Evolutionary conservation across 2,113 vertebrate genomes (phyloP), one percentile per base, ranked within the genome.

Genomic region (Leptobrachium leishanense): DNA sequence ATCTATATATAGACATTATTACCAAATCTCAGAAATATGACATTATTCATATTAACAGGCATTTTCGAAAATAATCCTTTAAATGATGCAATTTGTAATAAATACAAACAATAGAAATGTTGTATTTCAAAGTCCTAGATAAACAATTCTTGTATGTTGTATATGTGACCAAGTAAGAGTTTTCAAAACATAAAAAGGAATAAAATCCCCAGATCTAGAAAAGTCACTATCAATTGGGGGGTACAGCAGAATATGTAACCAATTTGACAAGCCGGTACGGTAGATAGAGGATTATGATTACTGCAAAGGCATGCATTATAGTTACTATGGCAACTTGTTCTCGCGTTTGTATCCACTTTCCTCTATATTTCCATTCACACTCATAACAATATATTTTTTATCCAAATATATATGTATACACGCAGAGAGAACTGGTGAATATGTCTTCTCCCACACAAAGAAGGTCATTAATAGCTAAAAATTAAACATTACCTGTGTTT

Each of bases 251-350:
- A 76, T 43, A 75, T 65, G 64, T 46, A 67, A 66, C 63, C 74
- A 67, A 39, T 67, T 6, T 76, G 54, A 77, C 66, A 77, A 77
- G n/a, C 55, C 71, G 66, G 76, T 78, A 78, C 43, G 43, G 66
- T 15, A 50, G 57, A 64, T 43, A 75, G 42, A 79, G 76, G 41
- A 72, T 72, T 46, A 43, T 44, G 69, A 79, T 72, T 64, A 53
- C 68, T 42, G 69, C 59, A 79, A 64, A 78, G 68, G 44, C 57
- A 71, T 72, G 44, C 31, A 79, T 65, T 79, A 31, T 65, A 62
- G 76, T 79, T 65, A 65, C 76, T 44, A 79, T 79, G 59, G 42
- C 43, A 79, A 79, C 76, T 3, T 20, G 62, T 72, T 46, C 68
- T 72, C 57, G 10, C 44, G 46, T 11, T 78, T 71, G 59, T 77